Evolutionary conservation across 2,113 vertebrate genomes (phyloP), one percentile per base, ranked within the genome.

Genomic region (Ancistrus triradiatus): DNA sequence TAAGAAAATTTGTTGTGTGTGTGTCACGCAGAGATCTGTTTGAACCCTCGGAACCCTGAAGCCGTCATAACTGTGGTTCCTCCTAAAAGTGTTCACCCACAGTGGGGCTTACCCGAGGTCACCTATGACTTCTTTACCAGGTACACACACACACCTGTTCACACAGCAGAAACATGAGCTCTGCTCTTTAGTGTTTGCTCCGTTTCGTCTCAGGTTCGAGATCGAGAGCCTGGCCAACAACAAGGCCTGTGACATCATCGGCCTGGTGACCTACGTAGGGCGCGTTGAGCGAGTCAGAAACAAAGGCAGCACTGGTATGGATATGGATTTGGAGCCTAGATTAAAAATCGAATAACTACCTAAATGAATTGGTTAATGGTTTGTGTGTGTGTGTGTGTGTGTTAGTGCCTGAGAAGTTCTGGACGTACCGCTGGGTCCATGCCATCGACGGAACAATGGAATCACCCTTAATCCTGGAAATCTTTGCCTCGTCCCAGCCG

Each of bases 401-500:
- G 77, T 8, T 28, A 95, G 93, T 86, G 42, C 64, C 74, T 67
- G 93, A 94, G 78, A 92, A 94, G 58, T 95, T 89, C 83, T 96
- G 91, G 92, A 84, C 89, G 0, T 90, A 92, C 79, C 91, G 92
- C 19, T 98, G 94, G 95, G 87, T 91, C 44, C 93, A 95, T 19
- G 83, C 87, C 6, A 70, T 90, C 65, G 94, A 97, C 4, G 90
- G 90, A 40, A 92, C 93, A 7, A 90, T 90, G 21, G 73, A 90
- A 1, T 76, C 80, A 0, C 91, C 91, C 1, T 95, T 97, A 68
- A 86, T 96, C 60, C 72, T 98, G 77, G 89, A 98, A 83, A 78
- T 98, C 46, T 98, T 95, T 85, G 89, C 93, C 44, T 90, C 91
- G 48, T 98, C 94, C 63, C 93, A 95, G 70, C 91, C 92, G 17